phyloP scores from a whole-genome alignment of 30 jellyfish, hydroid and myxozoan genomes.

The Aurelia coerulea region DNA sequence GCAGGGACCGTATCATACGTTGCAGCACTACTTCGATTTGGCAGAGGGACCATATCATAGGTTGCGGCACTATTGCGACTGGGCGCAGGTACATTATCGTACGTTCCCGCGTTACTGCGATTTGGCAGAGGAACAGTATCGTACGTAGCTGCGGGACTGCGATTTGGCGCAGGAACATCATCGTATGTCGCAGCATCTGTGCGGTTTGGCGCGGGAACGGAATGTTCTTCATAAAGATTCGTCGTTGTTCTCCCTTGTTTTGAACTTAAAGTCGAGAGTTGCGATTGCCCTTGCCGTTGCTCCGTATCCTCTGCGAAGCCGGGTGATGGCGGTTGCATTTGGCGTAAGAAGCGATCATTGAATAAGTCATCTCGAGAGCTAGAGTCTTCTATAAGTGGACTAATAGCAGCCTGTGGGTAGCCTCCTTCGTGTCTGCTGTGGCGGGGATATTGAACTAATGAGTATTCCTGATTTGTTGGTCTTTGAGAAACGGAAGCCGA shows the following conservation, averaged over 20 bases:
- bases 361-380: conserved; percentile 42
- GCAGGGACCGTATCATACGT: too few species aligned
- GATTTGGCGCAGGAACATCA: too few species aligned
- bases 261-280: too few species aligned
- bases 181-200: conserved; percentile 2
- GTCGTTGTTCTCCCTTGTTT: conserved; percentile 8
- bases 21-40: neutral
- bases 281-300: neutral
- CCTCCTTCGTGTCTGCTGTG: conserved; percentile 11
- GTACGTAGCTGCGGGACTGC: neutral
- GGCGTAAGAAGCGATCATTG: conserved; percentile 52
- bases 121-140: too few species aligned
- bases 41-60: conserved; percentile 83
- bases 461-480: conserved; percentile 16
- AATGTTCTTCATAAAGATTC: conserved; percentile 24
- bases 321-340: conserved; percentile 31
- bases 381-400: conserved; percentile 47
- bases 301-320: conserved; percentile 1
- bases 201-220: too few species aligned
- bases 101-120: neutral
- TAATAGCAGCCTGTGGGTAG: conserved; percentile 21
- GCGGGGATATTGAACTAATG: conserved; percentile 48
- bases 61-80: neutral
- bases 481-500: conserved; percentile 47
- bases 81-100: too few species aligned